Evolutionary conservation across 2,113 vertebrate genomes (phyloP).

Genomic region (Phalacrocorax brasilianus): DNA sequence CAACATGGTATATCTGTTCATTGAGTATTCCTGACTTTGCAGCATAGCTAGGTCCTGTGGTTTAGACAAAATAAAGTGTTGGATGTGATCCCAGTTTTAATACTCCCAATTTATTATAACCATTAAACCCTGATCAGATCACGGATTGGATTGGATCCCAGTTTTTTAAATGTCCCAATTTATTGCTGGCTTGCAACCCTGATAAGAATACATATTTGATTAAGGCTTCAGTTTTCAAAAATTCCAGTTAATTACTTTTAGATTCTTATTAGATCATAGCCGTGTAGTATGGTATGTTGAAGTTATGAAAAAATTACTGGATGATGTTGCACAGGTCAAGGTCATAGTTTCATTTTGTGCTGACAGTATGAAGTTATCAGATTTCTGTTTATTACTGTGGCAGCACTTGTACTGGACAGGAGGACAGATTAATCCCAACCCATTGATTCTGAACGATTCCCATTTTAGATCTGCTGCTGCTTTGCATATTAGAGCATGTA

Average conservation of each 20-base stretch:
- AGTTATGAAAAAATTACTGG: slow-evolving; percentile 72
- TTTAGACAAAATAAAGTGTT: slow-evolving; percentile 79
- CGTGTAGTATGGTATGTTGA: slow-evolving; percentile 46
- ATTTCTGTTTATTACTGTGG: slow-evolving; percentile 69
- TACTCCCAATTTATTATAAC: slow-evolving; percentile 83
- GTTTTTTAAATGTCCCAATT: slow-evolving; percentile 82
- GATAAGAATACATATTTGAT: slow-evolving; percentile 80
- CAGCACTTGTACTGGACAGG: slow-evolving; percentile 51
- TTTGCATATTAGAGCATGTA: slow-evolving; percentile 41
- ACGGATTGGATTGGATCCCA: slow-evolving; percentile 78
- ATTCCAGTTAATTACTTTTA: slow-evolving; percentile 81
- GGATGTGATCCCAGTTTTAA: slow-evolving; percentile 81
- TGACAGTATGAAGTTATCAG: slow-evolving; percentile 67
- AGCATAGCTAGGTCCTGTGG: slow-evolving; percentile 65
- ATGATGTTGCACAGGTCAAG: slow-evolving; percentile 69
- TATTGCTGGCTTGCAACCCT: slow-evolving; percentile 76
- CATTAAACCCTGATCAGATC: slow-evolving; percentile 83
- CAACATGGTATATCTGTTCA: slow-evolving; percentile 60
- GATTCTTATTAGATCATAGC: slow-evolving; percentile 77
- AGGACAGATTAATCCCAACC: slow-evolving; percentile 41
- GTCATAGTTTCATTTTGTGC: slow-evolving; percentile 69
- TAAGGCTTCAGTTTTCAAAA: slow-evolving; percentile 72
- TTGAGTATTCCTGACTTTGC: slow-evolving; percentile 72
- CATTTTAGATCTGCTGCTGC: slow-evolving; percentile 41
- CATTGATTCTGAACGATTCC: slow-evolving; percentile 53